These are phyloP conservation scores for Clunio marinus DNA, from an alignment of 2,888 invertebrate species.

Conservation along the genomic window DNA sequence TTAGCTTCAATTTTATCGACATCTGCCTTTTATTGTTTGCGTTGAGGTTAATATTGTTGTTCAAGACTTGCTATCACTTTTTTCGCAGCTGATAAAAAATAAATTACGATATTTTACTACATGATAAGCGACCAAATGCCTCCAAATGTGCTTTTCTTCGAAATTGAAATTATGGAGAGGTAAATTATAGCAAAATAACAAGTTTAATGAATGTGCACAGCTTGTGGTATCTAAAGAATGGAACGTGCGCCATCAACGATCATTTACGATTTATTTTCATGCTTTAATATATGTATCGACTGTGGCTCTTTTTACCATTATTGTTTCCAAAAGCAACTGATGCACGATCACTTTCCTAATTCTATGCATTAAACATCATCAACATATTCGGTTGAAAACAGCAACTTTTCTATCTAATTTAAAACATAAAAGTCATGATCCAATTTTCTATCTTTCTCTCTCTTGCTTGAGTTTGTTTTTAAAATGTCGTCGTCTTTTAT, in stretches of 20 bases:
- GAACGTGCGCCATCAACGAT: conserved; percentile 31
- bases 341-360: neutral
- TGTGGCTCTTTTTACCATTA: neutral
- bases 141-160: neutral
- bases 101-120: too few species aligned
- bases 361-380: neutral
- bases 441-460: conserved; percentile 8
- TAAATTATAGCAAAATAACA: neutral
- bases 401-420: conserved; percentile 31
- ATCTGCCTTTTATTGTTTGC: neutral
- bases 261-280: neutral
- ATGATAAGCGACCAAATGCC: too few species aligned
- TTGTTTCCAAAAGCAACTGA: too few species aligned
- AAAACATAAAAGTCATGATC: conserved; percentile 36
- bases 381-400: neutral
- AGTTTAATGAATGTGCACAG: conserved; percentile 18
- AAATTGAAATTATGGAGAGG: conserved; percentile 12
- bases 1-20: neutral
- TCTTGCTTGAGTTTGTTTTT: neutral
- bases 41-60: neutral
- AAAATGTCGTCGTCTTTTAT: conserved; percentile 33
- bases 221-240: conserved; percentile 13
- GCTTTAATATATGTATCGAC: neutral
- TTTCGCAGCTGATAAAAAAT: neutral
- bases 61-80: neutral